Conservation (phyloP, 2,888 invertebrate genomes). For the Neuroscelio doddi region DNA sequence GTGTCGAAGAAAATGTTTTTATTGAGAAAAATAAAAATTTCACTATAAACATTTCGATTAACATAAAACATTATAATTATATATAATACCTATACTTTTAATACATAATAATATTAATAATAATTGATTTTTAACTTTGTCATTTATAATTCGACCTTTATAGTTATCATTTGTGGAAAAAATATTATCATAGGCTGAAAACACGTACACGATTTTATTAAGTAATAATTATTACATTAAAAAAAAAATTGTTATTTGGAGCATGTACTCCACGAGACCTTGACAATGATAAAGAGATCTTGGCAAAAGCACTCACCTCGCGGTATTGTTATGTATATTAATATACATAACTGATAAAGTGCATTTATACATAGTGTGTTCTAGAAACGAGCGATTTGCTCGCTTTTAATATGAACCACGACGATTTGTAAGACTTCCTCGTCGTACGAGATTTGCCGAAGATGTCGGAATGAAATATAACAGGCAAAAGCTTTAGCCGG, state of each 20-base stretch:
- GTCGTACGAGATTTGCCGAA: background rate
- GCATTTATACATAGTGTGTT: background rate
- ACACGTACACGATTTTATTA: too few species aligned
- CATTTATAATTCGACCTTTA: too few species aligned
- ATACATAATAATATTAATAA: too few species aligned
- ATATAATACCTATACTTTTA: too few species aligned
- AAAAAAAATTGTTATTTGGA: background rate
- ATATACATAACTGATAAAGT: background rate
- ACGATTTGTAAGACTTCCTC: background rate
- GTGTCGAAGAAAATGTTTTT: too few species aligned
- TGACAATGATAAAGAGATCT: constrained; percentile 11
- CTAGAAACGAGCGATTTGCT: background rate
- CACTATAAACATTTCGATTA: too few species aligned
- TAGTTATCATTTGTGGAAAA: too few species aligned
- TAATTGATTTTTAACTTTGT: too few species aligned
- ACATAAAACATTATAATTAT: too few species aligned
- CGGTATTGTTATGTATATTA: background rate
- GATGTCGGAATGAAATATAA: constrained; percentile 9
- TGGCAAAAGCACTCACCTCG: background rate
- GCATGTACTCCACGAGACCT: background rate
- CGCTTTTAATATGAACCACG: background rate
- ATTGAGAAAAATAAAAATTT: too few species aligned
- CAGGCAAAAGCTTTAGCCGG: constrained; percentile 14
- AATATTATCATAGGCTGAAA: too few species aligned
- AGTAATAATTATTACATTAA: too few species aligned